Percentiles rank a stretch among this genome's conserved stretches.
Conservation (phyloP, 2,113 vertebrate species). For the Ptilonorhynchus violaceus region DNA sequence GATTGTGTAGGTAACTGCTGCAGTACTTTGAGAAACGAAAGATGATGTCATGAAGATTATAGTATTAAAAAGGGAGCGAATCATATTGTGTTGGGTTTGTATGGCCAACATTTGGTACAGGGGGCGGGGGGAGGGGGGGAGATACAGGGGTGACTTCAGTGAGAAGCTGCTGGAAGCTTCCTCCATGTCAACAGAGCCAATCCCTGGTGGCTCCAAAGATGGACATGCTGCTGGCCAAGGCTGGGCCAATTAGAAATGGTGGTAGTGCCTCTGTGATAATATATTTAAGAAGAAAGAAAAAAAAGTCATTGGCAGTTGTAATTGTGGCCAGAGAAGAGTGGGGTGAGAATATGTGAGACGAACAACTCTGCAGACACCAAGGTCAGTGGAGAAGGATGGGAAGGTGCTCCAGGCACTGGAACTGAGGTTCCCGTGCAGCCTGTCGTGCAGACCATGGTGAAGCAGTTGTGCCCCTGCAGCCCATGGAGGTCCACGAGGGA, state of each 20-base stretch:
- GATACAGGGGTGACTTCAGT: neutral
- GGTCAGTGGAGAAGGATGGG: neutral
- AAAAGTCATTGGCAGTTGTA: neutral
- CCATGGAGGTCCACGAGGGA: rapidly evolving
- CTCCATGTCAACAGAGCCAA: rapidly evolving
- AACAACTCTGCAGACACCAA: neutral
- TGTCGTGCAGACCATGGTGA: too few species aligned
- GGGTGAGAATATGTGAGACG: neutral
- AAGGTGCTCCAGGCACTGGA: rapidly evolving
- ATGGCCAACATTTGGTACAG: neutral
- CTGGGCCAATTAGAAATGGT: neutral
- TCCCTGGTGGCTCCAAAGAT: neutral
- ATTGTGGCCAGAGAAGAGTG: neutral
- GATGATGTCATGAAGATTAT: neutral
- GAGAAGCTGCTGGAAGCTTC: neutral
- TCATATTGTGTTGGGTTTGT: neutral
- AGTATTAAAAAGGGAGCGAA: neutral
- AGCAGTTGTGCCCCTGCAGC: neutral
- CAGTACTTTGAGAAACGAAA: neutral
- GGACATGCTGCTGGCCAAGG: neutral
- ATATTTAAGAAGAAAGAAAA: neutral
- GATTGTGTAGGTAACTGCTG: neutral
- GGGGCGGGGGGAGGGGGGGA: rapidly evolving
- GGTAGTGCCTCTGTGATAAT: neutral
- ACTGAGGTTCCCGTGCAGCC: neutral